Conservation (phyloP, 2,888 invertebrate genomes). For the Harpagoxenus sublaevis region DNA sequence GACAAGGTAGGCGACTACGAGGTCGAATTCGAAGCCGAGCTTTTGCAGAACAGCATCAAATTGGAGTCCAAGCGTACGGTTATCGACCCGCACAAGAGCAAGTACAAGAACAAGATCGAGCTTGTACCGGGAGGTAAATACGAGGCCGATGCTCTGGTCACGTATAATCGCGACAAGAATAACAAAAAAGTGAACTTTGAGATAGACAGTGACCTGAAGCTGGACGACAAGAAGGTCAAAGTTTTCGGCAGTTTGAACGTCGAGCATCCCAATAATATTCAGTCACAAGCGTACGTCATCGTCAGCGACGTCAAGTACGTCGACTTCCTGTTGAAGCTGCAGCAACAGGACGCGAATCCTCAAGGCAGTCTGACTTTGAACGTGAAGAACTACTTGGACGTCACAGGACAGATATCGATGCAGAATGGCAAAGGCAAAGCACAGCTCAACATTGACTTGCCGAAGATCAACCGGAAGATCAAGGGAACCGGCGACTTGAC, state of each 20-base stretch:
- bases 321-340: constrained; percentile 88
- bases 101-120: constrained; percentile 88
- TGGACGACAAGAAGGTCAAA: constrained; percentile 88
- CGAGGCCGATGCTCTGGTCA: constrained; percentile 89
- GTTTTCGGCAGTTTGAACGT: constrained; percentile 87
- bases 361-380: constrained; percentile 88
- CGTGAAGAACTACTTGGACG: constrained; percentile 89
- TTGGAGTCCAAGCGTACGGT: constrained; percentile 88
- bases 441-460: constrained; percentile 88
- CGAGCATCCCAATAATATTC: constrained; percentile 85
- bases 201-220: constrained; percentile 87
- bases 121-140: constrained; percentile 89
- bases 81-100: constrained; percentile 88
- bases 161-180: constrained; percentile 88
- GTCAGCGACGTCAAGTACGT: constrained; percentile 87
- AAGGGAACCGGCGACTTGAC: constrained; percentile 88
- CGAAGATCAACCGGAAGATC: constrained; percentile 86
- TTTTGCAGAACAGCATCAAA: constrained; percentile 87
- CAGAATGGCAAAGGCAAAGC: constrained; percentile 90
- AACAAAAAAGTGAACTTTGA: constrained; percentile 87
- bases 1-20: constrained; percentile 87
- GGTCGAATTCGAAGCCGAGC: constrained; percentile 87
- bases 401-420: constrained; percentile 89
- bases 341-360: constrained; percentile 85
- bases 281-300: constrained; percentile 87